phyloP scores from a whole-genome alignment of 2,888 invertebrate genomes.

The Subacronicta megacephala region DNA sequence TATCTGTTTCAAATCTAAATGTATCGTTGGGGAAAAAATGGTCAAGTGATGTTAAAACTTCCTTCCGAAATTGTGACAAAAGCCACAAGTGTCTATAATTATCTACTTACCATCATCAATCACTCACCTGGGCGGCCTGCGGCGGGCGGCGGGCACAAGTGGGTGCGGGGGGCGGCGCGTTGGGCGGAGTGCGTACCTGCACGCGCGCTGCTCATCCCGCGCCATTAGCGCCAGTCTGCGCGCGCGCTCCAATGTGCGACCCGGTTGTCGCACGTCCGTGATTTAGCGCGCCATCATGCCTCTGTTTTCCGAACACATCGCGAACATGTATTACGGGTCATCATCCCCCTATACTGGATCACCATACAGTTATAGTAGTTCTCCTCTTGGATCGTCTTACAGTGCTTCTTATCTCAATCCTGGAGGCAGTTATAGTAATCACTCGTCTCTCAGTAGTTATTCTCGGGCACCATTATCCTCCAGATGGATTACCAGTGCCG shows the following conservation, averaged over 20 bases:
- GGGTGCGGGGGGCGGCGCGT: slow-evolving; percentile 63
- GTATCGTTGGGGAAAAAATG: slow-evolving; percentile 2
- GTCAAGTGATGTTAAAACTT: slow-evolving; percentile 52
- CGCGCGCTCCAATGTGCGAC: slow-evolving; percentile 67
- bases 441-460: slow-evolving; percentile 88
- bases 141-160: slow-evolving; percentile 54
- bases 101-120: slow-evolving; percentile 79
- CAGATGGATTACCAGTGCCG: slow-evolving; percentile 78
- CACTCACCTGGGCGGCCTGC: slow-evolving; percentile 78
- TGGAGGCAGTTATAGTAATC: slow-evolving; percentile 83
- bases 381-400: slow-evolving; percentile 76
- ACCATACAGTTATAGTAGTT: slow-evolving; percentile 83
- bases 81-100: slow-evolving; percentile 78
- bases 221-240: slow-evolving; percentile 69
- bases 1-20: neutral
- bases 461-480: slow-evolving; percentile 84
- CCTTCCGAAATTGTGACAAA: slow-evolving; percentile 68
- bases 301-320: slow-evolving; percentile 91
- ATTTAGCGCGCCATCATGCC: slow-evolving; percentile 87
- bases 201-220: slow-evolving; percentile 50
- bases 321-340: slow-evolving; percentile 89
- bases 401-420: slow-evolving; percentile 88
- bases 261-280: slow-evolving; percentile 66
- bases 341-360: slow-evolving; percentile 85
- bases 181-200: slow-evolving; percentile 66